Base-by-base conservation (phyloP, 2,113 vertebrate genomes). In the Cephalopholis sonnerati region DNA sequence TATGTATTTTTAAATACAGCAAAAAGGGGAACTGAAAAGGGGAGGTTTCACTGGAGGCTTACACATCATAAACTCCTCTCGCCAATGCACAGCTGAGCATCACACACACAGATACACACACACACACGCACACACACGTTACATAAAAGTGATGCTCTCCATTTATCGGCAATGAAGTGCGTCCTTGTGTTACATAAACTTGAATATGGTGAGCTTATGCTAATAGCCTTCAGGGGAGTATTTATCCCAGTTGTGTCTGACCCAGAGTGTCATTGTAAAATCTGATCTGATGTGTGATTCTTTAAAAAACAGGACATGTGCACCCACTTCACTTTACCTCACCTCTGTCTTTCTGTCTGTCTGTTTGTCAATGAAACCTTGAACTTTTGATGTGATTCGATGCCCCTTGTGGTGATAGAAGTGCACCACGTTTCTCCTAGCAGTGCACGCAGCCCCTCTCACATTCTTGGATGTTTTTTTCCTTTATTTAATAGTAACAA, bases 131-230 rank as follows among this genome's bases (percentile, higher is more conserved):
- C 32, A 39, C 54, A 32, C 68, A 44, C 24, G 25, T 88, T 85
- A 77, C 46, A 39, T 83, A 79, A 82, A 89, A 77, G 67, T 55
- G 32, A 70, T 79, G 71, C 32, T 64, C 25, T 78, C 39, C 68
- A 27, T 65, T 67, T 65, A 50, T 73, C 57, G 12, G 20, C 78
- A 64, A 32, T 74, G 59, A 74, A 82, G 32, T 79, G 13, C 24
- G 50, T 55, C 68, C 82, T 74, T 79, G 54, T 79, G 65, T 86
- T 86, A 74, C 50, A 82, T 83, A 76, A 85, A 87, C 29, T 20
- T 78, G 44, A 73, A 69, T 18, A 55, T 61, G 22, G 15, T 73
- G 55, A 72, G 27, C 24, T 70, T 27, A 70, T 59, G 22, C 46
- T 61, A 50, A 75, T 27, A 61, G 27, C 22, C 15, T 53, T 44